Base-by-base conservation (phyloP, 2,797 vertebrate species). In the Urophycis tenuis region DNA sequence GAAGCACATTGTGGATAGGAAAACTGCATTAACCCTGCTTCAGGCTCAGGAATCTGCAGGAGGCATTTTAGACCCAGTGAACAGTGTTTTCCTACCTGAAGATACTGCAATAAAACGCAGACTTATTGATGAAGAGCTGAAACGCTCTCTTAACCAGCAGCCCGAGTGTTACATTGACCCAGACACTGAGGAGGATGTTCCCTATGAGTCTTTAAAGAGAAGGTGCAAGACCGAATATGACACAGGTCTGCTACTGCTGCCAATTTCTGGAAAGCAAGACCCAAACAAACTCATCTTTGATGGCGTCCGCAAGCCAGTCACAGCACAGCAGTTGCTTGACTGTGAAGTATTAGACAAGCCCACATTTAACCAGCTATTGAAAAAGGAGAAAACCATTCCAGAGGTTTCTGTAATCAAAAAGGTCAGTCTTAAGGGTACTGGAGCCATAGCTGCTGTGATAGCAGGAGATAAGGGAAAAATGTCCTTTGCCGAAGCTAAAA, bases 221-320 rank as follows among this genome's bases (percentile, higher is more conserved):
- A 91, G 91, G 78, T 94, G 94, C 82, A 88, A 92, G 77, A 90
- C 93, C 1, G 94, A 95, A 71, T 80, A 92, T 3, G 92, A 93
- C 76, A 93, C 93, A 0, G 92, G 93, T 53, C 85, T 94, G 70
- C 92, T 94, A 0, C 86, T 95, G 45, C 88, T 94, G 36, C 89
- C 91, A 0, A 90, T 67, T 11, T 67, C 64, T 30, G 29, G 30
- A 25, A 67, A 29, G 29, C n/a, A 25, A 67, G 95, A 97, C 88
- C 83, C 93, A 75, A 94, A 95, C 75, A 93, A 91, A 79, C 73
- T 96, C 80, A 81, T 95, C 75, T 97, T 97, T 82, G 95, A 91
- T 45, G 95, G 96, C 5, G 89, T 97, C 29, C 91, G 96, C 82
- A 98, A 96, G 87, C 91, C 94, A 80, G 93, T 99, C 80, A 97